Evolutionary conservation across 2,113 vertebrate species (phyloP).

Genomic region (Peromyscus maniculatus): DNA sequence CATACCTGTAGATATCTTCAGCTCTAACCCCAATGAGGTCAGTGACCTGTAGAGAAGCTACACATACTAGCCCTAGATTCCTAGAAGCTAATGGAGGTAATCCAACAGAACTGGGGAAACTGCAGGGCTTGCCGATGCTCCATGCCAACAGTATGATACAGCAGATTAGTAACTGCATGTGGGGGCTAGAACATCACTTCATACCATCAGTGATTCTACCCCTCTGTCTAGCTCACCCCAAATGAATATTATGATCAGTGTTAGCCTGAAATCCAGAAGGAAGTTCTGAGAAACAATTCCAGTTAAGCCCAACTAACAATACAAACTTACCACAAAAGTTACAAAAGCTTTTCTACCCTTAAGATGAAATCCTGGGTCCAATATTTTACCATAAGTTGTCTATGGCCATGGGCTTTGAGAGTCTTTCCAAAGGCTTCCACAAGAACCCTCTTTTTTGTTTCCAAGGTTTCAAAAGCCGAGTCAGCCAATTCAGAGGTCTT

Average conservation of each 20-base stretch:
- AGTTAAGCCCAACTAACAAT: background rate
- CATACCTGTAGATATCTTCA: background rate
- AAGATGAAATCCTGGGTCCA: background rate
- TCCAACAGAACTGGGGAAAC: background rate
- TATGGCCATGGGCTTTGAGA: background rate
- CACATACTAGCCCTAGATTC: background rate
- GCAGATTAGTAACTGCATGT: background rate
- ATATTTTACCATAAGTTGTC: background rate
- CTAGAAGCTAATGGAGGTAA: background rate
- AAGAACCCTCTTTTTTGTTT: background rate
- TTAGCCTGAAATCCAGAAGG: slow-evolving; percentile 6
- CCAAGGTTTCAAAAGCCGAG: background rate
- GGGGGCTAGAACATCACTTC: background rate
- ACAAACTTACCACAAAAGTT: background rate
- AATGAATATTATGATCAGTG: background rate
- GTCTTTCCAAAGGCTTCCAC: background rate
- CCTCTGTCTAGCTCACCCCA: background rate
- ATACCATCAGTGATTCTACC: background rate
- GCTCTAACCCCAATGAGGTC: background rate
- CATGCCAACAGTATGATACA: background rate
- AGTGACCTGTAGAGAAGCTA: background rate
- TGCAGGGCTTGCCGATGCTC: background rate
- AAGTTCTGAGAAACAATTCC: background rate
- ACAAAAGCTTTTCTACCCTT: background rate
- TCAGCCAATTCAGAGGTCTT: background rate